Evolutionary conservation across 2,888 invertebrate species (phyloP).

Genomic region (Gari tellinella): DNA sequence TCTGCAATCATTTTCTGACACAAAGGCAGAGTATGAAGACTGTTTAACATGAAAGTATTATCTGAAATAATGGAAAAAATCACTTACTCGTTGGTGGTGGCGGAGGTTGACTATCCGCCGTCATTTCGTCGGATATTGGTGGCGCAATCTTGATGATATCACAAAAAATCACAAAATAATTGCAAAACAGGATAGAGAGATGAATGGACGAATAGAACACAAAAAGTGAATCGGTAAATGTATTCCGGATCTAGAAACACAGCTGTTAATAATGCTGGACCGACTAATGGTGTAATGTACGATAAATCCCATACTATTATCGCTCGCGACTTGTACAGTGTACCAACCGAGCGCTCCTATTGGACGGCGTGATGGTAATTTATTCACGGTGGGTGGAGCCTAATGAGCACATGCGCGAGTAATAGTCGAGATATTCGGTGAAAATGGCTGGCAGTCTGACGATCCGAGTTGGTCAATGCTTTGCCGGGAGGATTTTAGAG

Average conservation of each 20-base stretch:
- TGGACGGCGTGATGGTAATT: constrained; percentile 42
- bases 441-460: constrained; percentile 15
- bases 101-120: constrained; percentile 84
- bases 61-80: not conserved
- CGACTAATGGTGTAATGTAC: constrained; percentile 40
- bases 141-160: constrained; percentile 85
- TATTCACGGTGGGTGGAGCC: constrained; percentile 54
- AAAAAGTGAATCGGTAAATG: constrained; percentile 33
- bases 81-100: constrained; percentile 84
- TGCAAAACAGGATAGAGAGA: constrained; percentile 29
- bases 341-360: constrained; percentile 14
- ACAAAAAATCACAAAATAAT: constrained; percentile 12
- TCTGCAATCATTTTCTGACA: no score
- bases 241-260: constrained; percentile 32
- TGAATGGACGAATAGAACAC: constrained; percentile 35
- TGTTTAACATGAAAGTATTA: no score
- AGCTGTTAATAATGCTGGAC: constrained; percentile 34
- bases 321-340: constrained; percentile 9
- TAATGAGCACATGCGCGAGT: constrained; percentile 33
- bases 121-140: constrained; percentile 86
- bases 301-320: constrained; percentile 36
- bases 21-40: no score
- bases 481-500: constrained; percentile 36
- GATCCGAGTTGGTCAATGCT: not conserved
- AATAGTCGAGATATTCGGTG: constrained; percentile 27